Conservation (phyloP, 1,140 invertebrate species). For the Dreissena polymorpha region DNA sequence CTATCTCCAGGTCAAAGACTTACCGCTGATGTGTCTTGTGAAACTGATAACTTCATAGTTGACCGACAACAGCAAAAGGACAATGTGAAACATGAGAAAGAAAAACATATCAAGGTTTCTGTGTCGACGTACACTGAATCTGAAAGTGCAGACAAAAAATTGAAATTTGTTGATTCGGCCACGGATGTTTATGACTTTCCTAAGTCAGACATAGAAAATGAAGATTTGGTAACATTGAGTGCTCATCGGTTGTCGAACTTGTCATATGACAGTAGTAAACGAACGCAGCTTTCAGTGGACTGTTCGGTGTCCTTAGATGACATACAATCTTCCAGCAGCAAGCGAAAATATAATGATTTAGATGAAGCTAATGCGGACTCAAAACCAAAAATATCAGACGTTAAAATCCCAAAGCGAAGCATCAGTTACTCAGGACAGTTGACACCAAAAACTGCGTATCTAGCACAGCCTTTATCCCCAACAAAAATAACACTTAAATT, state of each 20-base stretch:
- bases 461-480: constrained; percentile 40
- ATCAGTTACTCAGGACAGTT: constrained; percentile 42
- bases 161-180: constrained; percentile 39
- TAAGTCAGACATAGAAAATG: constrained; percentile 9
- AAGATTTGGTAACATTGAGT: not conserved
- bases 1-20: constrained; percentile 28
- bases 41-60: constrained; percentile 46
- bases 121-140: constrained; percentile 43
- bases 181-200: constrained; percentile 51
- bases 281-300: constrained; percentile 26
- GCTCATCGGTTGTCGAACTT: not conserved
- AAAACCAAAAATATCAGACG: constrained; percentile 29
- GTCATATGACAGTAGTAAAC: constrained; percentile 41
- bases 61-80: not conserved
- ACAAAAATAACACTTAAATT: constrained; percentile 47
- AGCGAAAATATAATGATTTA: constrained; percentile 33
- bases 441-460: constrained; percentile 38
- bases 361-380: constrained; percentile 6
- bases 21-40: constrained; percentile 48
- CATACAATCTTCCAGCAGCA: not conserved
- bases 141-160: constrained; percentile 11
- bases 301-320: constrained; percentile 38
- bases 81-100: not conserved
- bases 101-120: constrained; percentile 12
- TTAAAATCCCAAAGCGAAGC: constrained; percentile 29